Evolutionary conservation across 2,888 invertebrate genomes (phyloP).

Genomic region (Omphaloscelis lunosa): DNA sequence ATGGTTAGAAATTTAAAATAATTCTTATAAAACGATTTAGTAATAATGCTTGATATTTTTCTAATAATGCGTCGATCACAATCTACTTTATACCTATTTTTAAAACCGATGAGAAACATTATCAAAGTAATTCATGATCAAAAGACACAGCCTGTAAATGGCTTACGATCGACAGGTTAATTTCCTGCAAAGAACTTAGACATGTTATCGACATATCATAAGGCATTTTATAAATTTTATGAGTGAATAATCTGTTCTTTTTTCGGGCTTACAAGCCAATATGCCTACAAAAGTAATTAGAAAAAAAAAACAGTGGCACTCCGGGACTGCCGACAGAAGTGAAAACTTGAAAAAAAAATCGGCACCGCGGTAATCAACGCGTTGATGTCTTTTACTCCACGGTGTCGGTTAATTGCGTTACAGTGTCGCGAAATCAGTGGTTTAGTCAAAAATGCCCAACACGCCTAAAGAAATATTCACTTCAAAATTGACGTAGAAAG

Average conservation of each 20-base stretch:
- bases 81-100: neutral
- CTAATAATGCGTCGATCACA: neutral
- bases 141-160: slow-evolving; percentile 14
- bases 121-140: slow-evolving; percentile 19
- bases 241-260: slow-evolving; percentile 22
- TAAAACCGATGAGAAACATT: neutral
- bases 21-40: neutral
- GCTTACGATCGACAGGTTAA: slow-evolving; percentile 40
- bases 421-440: too few species aligned
- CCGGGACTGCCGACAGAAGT: too few species aligned
- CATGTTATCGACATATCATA: slow-evolving; percentile 31
- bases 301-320: too few species aligned
- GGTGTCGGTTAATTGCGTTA: too few species aligned
- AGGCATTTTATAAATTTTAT: slow-evolving; percentile 1
- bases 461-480: too few species aligned
- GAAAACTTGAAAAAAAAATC: too few species aligned
- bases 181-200: slow-evolving; percentile 40
- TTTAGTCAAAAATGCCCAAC: too few species aligned
- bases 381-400: too few species aligned
- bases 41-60: neutral
- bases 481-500: neutral
- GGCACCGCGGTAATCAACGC: too few species aligned
- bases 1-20: neutral
- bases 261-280: neutral
- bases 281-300: slow-evolving; percentile 10